Percentiles rank a stretch among this genome's conserved stretches.
Evolutionary conservation across 2,888 invertebrate genomes (phyloP).

Genomic region (Acronicta alni): DNA sequence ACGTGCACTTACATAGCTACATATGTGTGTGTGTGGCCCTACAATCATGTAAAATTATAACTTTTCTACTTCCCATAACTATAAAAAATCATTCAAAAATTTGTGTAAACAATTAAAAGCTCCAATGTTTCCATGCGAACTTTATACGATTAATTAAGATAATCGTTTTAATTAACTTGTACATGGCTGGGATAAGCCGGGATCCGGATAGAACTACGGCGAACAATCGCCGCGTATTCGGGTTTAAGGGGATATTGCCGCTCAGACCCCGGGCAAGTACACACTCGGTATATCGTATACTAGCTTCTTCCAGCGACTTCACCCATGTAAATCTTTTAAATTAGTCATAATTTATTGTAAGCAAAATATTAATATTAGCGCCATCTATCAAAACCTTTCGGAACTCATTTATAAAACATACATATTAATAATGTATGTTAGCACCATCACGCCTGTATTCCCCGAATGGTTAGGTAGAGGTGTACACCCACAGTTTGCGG

Average conservation of each 20-base stretch:
- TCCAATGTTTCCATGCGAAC: conserved; percentile 7
- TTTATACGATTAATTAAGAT: conserved; percentile 24
- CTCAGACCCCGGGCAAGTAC: not conserved
- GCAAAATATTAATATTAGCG: too few species aligned
- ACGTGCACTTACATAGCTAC: too few species aligned
- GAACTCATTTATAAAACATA: too few species aligned
- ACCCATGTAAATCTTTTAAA: not conserved
- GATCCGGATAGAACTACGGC: conserved; percentile 8
- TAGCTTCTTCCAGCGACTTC: not conserved
- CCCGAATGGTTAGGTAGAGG: too few species aligned
- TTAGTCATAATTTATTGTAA: too few species aligned
- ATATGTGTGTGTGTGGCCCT: too few species aligned
- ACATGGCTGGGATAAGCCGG: conserved; percentile 26
- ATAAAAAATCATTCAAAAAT: not conserved
- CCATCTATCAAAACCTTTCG: too few species aligned
- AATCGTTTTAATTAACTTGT: conserved; percentile 49
- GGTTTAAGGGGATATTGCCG: not conserved
- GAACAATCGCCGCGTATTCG: conserved; percentile 16
- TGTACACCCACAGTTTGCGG: too few species aligned
- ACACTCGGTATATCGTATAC: not conserved
- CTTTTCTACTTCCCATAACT: not conserved
- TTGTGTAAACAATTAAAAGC: conserved; percentile 13
- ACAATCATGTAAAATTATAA: not conserved
- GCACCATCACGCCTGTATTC: too few species aligned
- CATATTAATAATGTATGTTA: too few species aligned